Percentiles rank a stretch among this genome's conserved stretches.
Evolutionary conservation across 2,797 vertebrate species (phyloP).

Genomic region (Caiman crocodilus): DNA sequence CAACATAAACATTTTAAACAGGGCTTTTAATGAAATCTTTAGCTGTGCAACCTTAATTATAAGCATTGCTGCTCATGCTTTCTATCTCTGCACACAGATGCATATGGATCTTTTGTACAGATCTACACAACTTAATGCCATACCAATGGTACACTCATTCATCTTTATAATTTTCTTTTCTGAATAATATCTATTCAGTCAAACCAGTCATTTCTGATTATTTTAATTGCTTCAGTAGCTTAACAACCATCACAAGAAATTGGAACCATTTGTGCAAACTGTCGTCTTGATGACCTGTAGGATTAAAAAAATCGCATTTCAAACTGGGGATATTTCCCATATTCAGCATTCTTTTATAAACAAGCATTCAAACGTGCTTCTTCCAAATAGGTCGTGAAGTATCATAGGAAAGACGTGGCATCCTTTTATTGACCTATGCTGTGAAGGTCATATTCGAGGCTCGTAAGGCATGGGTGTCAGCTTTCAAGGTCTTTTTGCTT

Average conservation of each 20-base stretch:
- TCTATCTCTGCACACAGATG: neutral
- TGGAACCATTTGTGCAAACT: neutral
- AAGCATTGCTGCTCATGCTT: too few species aligned
- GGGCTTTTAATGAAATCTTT: too few species aligned
- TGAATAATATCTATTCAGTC: neutral
- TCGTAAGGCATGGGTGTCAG: neutral
- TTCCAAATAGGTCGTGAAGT: neutral
- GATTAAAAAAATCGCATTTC: neutral
- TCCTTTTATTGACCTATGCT: neutral
- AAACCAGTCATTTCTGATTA: neutral
- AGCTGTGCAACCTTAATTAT: too few species aligned
- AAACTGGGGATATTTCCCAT: neutral
- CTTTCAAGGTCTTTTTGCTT: neutral
- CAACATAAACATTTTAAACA: too few species aligned
- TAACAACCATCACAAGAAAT: neutral
- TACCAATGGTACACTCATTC: rapidly evolving
- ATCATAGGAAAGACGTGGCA: neutral
- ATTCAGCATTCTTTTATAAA: neutral
- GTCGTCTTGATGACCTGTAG: neutral
- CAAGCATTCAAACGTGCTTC: neutral
- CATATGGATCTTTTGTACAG: neutral
- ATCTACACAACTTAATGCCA: neutral
- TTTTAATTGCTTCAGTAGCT: neutral
- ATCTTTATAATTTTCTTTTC: neutral
- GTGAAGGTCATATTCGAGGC: neutral